A percentile compares a stretch with the other conserved stretches of the same genome.
These are phyloP conservation scores for Lycocerus yunnanus DNA, from an alignment of 2,888 invertebrate genomes.

Conservation along the genomic window DNA sequence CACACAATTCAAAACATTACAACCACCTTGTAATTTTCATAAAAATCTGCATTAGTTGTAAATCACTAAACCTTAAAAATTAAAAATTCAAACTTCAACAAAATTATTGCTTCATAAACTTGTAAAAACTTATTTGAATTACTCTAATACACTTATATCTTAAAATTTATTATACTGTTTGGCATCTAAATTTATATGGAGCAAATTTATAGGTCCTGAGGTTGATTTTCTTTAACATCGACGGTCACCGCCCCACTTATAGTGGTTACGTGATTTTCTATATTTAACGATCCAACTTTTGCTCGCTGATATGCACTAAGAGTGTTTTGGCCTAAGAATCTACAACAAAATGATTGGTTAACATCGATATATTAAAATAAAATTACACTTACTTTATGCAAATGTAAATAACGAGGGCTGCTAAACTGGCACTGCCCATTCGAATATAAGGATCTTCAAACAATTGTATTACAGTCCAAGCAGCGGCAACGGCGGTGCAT, in stretches of 20 bases:
- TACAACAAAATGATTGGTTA: conserved; percentile 51
- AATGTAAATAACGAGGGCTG: conserved; percentile 81
- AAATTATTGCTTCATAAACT: background rate
- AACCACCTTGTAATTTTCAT: background rate
- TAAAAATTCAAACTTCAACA: background rate
- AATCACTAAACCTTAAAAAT: background rate
- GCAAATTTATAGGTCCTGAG: background rate
- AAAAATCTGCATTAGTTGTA: background rate
- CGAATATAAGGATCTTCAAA: conserved; percentile 77
- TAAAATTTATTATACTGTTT: background rate
- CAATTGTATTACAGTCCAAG: conserved; percentile 80
- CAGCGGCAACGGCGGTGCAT: conserved; percentile 75
- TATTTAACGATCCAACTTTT: conserved; percentile 84
- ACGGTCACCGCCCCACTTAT: conserved; percentile 61
- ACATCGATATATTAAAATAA: background rate
- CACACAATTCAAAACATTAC: background rate
- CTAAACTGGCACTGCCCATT: conserved; percentile 80
- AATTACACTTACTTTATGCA: conserved; percentile 70
- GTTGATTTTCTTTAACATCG: conserved; percentile 2
- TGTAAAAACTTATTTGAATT: background rate
- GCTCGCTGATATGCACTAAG: conserved; percentile 90
- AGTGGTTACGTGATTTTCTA: conserved; percentile 60
- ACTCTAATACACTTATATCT: background rate
- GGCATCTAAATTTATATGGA: background rate
- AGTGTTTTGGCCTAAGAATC: conserved; percentile 85